Evolutionary conservation across 2,113 vertebrate genomes (phyloP).

Genomic region (Sminthopsis crassicaudata): DNA sequence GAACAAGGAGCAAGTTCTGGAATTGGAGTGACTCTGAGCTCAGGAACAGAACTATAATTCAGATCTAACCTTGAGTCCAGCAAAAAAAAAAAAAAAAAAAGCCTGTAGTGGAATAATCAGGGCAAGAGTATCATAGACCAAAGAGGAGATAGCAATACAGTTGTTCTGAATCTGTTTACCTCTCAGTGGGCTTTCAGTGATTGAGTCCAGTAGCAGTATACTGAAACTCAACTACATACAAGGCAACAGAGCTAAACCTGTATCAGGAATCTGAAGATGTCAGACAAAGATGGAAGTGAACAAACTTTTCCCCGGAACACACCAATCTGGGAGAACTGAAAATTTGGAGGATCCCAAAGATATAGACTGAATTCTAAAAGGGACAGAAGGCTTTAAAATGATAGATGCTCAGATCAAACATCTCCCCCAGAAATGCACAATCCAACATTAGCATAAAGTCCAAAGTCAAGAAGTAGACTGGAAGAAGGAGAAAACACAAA

Average conservation of each 20-base stretch:
- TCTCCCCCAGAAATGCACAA: not conserved
- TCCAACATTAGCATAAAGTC: not conserved
- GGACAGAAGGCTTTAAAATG: not conserved
- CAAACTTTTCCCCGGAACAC: not conserved
- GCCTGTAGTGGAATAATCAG: not conserved
- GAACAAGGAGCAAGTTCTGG: not conserved
- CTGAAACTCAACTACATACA: not conserved
- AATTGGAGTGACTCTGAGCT: not conserved
- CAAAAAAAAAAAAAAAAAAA: too few relatives aligned
- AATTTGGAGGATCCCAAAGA: not conserved
- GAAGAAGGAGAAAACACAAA: not conserved
- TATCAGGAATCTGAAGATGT: not conserved
- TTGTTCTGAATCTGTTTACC: not conserved
- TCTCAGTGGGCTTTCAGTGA: not conserved
- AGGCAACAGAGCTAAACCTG: not conserved
- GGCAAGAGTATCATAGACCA: not conserved
- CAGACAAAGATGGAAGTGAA: not conserved
- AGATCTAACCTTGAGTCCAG: not conserved
- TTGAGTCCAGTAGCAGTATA: not conserved
- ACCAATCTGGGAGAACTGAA: not conserved
- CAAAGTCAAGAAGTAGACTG: not conserved
- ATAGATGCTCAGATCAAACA: not conserved
- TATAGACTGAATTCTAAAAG: not conserved
- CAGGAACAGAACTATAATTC: not conserved
- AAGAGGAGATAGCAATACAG: not conserved